Evolutionary conservation across 1,140 invertebrate species (phyloP).

Genomic region (Bombus breviceps): DNA sequence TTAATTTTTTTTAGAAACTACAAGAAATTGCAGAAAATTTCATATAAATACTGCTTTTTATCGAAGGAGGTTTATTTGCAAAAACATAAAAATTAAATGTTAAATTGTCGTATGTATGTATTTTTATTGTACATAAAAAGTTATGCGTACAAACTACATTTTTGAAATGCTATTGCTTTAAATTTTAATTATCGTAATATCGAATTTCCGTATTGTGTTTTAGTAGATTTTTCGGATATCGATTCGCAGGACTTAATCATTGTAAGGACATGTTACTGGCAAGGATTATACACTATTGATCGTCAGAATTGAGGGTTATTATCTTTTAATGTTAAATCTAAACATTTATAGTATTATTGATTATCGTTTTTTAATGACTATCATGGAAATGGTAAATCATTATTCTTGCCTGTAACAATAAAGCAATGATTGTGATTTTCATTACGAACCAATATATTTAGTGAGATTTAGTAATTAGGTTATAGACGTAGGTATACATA

Average conservation of each 20-base stretch:
- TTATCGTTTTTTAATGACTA: not conserved
- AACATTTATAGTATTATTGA: not conserved
- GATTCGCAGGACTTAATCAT: not conserved
- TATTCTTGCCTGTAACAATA: not conserved
- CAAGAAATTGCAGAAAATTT: not conserved
- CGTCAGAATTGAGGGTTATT: not conserved
- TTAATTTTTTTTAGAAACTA: not conserved
- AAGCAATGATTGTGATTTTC: slow-evolving; percentile 5
- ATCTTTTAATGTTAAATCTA: not conserved
- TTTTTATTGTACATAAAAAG: not conserved
- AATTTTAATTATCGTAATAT: not conserved
- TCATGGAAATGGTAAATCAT: not conserved
- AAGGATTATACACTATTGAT: not conserved
- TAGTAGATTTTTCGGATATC: not conserved
- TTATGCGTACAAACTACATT: not conserved
- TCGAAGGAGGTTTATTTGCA: not conserved
- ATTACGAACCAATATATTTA: not conserved
- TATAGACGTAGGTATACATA: not conserved
- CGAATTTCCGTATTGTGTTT: not conserved
- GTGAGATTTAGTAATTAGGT: not conserved
- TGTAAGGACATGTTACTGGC: not conserved
- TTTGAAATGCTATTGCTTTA: not conserved
- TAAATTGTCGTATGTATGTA: not conserved
- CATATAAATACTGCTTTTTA: not conserved
- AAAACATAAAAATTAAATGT: not conserved